phyloP scores from a whole-genome alignment of 2,113 vertebrate species.

The Cebidichthys violaceus region DNA sequence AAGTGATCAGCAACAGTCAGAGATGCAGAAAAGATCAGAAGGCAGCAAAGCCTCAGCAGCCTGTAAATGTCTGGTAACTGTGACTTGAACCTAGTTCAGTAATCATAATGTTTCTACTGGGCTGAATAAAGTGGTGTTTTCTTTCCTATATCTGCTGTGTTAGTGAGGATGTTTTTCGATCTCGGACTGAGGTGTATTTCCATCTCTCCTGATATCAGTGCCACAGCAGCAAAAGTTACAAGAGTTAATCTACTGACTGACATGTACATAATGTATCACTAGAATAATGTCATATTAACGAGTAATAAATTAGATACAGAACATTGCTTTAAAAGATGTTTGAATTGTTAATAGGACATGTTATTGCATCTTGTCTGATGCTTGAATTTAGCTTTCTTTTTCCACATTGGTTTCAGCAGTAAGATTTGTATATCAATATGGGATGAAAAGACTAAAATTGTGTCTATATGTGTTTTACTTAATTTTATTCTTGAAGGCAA shows the following conservation, averaged over 20 bases:
- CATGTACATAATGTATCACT: background rate
- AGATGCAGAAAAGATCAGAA: constrained; percentile 20
- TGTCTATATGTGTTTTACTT: no score
- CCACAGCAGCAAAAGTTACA: background rate
- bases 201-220: constrained; percentile 9
- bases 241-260: constrained; percentile 8
- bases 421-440: background rate
- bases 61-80: constrained; percentile 31
- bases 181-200: constrained; percentile 15
- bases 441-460: background rate
- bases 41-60: constrained; percentile 7
- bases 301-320: background rate
- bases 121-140: constrained; percentile 10
- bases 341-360: background rate
- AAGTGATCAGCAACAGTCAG: background rate
- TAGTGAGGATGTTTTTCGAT: background rate
- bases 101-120: constrained; percentile 38
- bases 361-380: background rate
- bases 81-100: constrained; percentile 34
- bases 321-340: background rate
- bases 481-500: no score
- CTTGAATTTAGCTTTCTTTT: background rate
- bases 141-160: background rate
- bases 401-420: background rate
- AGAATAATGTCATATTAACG: background rate